Percentiles rank a stretch among this genome's conserved stretches.
phyloP scores from a whole-genome alignment of 2,888 invertebrate genomes.

The Cheilosia scutellata region DNA sequence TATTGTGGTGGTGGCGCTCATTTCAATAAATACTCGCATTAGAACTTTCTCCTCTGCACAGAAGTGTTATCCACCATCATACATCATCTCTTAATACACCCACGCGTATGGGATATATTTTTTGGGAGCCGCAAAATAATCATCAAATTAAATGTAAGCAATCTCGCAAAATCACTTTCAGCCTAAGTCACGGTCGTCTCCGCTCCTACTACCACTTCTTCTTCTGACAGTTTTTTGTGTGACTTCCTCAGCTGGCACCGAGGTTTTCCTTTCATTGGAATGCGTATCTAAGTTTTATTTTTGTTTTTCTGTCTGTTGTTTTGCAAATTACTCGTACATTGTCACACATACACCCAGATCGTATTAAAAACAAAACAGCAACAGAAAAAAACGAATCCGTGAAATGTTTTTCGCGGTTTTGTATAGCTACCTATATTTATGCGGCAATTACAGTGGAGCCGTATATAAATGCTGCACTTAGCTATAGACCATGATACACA shows the following conservation, averaged over 20 bases:
- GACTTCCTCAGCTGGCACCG: conserved; percentile 3
- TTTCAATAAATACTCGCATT: no score
- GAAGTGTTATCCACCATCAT: not conserved
- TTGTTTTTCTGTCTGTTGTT: conserved; percentile 7
- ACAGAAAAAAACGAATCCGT: conserved; percentile 47
- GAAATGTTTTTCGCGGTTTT: conserved; percentile 67
- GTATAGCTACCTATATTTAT: conserved; percentile 38
- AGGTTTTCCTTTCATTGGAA: conserved; percentile 56
- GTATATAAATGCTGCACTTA: conserved; percentile 38
- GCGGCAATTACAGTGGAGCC: conserved; percentile 56
- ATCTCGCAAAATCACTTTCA: conserved; percentile 22
- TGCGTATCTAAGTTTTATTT: conserved; percentile 7
- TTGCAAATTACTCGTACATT: conserved; percentile 15
- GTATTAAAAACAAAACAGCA: not conserved
- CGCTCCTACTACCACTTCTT: not conserved
- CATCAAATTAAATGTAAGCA: not conserved
- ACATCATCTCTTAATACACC: conserved; percentile 9
- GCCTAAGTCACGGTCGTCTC: conserved; percentile 3
- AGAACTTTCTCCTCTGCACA: not conserved
- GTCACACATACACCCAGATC: conserved; percentile 18
- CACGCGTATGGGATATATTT: not conserved
- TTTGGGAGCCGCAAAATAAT: conserved; percentile 22
- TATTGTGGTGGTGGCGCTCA: not conserved
- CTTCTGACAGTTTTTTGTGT: not conserved
- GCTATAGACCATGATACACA: conserved; percentile 7